Base-by-base conservation (phyloP, 1,140 invertebrate genomes). In the Aphis craccivora region DNA sequence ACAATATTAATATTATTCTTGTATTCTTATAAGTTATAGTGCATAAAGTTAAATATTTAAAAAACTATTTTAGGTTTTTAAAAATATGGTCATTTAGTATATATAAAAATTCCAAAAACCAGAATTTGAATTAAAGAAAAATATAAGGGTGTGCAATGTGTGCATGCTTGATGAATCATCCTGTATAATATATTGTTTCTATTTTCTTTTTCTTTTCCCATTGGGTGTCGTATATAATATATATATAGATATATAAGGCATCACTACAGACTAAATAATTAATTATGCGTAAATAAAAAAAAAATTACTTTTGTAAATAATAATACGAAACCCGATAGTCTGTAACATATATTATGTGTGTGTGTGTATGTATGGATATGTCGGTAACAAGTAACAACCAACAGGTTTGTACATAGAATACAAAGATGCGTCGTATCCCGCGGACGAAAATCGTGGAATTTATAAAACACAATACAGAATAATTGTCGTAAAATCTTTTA, bases 251-350 rank as follows among this genome's bases (percentile, higher is more conserved):
- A 37, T 84, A 84, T 20, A 48, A 23, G 5, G 30, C 18, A 53
- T 89, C 48, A 53, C n/a, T 89, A 37, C 87, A 35, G 48, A 89
- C 48, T 37, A 55, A 55, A 89, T 55, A 89, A 55, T 89, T 89
- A 89, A 89, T 89, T 89, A 55, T 89, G 51, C 35, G 88, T 55
- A 9, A 23, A 89, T 30, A 55, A 55, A 55, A 89, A 45, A 45
- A 53, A 25, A 23, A 55, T 40, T 55, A 23, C 88, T 37, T 55
- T 40, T 89, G 48, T 89, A 25, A 55, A 89, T 89, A 89, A 89
- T 89, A 55, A 89, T 53, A 55, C 23, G 88, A 53, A 89, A 89
- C 23, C 43, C 88, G 88, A 89, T 89, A 51, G 55, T 37, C n/a
- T 25, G 20, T 87, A 48, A 43, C 43, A 84, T 84, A 84, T 43